Conservation (phyloP, 2,888 invertebrate species). For the Cotesia congregata region DNA sequence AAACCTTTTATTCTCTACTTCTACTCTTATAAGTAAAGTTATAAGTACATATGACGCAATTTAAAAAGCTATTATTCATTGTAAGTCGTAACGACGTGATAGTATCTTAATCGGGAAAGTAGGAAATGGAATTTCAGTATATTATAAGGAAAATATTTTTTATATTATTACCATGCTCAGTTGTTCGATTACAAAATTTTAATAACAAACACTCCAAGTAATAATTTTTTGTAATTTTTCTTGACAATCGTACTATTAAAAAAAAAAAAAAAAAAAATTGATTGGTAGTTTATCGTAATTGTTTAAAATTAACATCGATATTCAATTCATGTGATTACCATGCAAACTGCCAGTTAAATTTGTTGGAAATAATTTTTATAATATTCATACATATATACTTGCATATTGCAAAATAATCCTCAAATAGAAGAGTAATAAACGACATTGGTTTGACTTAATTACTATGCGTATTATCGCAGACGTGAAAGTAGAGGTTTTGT, state of each 20-base stretch:
- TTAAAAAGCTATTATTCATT: not conserved
- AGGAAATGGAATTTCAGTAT: not conserved
- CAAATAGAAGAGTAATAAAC: not conserved
- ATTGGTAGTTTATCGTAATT: no score
- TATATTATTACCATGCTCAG: not conserved
- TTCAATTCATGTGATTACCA: no score
- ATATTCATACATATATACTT: not conserved
- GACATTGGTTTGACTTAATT: not conserved
- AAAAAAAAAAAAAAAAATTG: no score
- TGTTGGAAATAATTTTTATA: no score
- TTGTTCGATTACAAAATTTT: not conserved
- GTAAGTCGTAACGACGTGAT: not conserved
- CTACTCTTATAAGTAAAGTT: not conserved
- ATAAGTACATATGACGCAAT: not conserved
- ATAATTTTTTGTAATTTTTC: not conserved
- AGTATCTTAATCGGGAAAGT: not conserved
- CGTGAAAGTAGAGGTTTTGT: conserved; percentile 9
- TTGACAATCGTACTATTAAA: no score
- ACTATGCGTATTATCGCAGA: not conserved
- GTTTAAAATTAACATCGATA: no score
- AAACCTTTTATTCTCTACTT: not conserved
- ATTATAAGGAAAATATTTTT: not conserved
- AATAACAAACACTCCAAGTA: not conserved
- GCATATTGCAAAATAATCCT: not conserved
- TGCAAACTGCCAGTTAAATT: no score